Base-by-base conservation (phyloP, 2,888 invertebrate species). In the Ernsta delagoae region DNA sequence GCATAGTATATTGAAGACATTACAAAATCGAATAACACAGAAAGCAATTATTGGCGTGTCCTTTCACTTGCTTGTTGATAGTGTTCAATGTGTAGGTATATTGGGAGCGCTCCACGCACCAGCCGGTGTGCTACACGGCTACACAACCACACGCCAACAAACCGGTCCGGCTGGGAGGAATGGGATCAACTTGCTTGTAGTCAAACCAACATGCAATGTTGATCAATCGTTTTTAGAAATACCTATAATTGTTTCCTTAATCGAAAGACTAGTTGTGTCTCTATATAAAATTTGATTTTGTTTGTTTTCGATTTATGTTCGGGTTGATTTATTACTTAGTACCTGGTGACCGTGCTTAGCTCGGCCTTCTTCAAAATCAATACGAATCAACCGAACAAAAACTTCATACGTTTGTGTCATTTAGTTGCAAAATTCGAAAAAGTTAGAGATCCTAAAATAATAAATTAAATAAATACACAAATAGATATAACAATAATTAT, bases 221-320 rank as follows among this genome's bases (percentile, higher is more conserved):
- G 90, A 90, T 91, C 89, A 90, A 92, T 91, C 86, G 85, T 83
- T 86, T 90, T 89, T 91, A 85, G 84, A 84, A 86, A 84, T 83
- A 79, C 80, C 83, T 43, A 34, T 68, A 84, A 83, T 68, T 68
- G 62, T 63, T 68, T 57, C 24, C 54, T 12, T 60, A 66, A 41
- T 54, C 45, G 60, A 54, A 54, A 41, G 41, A n/a, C n/a, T n/a
- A 9, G 60, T 36, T 36, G 16, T 56, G 11, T 54, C 24, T 54
- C 16, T 16, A 12, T 11, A 16, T 16, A 16, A 12, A 48, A 48
- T 48, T 48, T 48, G 7, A 16, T 48, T 48, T 48, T 48, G 6
- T 48, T 48, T 48, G 48, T 7, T 4, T 48, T 48, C 7, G 12
- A 12, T 48, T 48, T 48, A 48, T 16, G 48, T 48, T 48, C 12